These are phyloP conservation scores for Sebastes melanostomus DNA, from an alignment of 2,797 vertebrate genomes.

Conservation along the genomic window DNA sequence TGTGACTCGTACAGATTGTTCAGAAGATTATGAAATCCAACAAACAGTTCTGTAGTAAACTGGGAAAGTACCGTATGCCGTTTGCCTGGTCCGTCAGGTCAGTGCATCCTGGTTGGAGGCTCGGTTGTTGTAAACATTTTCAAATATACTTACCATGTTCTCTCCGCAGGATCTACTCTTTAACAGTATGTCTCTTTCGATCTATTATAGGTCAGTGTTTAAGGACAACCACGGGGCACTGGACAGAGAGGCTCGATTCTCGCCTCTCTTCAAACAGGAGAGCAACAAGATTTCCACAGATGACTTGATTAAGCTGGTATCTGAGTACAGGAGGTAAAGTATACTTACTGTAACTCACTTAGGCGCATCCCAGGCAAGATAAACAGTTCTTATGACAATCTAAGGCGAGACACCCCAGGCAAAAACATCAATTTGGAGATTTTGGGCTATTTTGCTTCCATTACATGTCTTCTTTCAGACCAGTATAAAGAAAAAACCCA, in stretches of 20 bases:
- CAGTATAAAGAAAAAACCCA: fast-evolving
- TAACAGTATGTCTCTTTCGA: background rate
- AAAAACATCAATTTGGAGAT: too few species aligned
- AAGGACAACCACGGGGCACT: slow-evolving; percentile 95
- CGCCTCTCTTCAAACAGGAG: slow-evolving; percentile 96
- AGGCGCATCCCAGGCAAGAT: background rate
- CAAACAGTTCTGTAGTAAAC: slow-evolving; percentile 94
- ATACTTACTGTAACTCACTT: background rate
- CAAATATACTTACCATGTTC: background rate
- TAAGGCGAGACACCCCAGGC: background rate
- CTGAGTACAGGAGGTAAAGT: slow-evolving; percentile 91
- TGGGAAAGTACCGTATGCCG: slow-evolving; percentile 97
- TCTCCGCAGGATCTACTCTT: background rate
- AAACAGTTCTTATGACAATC: background rate
- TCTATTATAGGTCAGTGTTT: slow-evolving; percentile 88
- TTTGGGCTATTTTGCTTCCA: too few species aligned
- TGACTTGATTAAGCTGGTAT: slow-evolving; percentile 92
- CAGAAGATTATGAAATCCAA: slow-evolving; percentile 97
- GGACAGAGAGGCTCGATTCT: slow-evolving; percentile 96
- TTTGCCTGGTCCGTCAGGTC: slow-evolving; percentile 98
- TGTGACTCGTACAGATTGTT: slow-evolving; percentile 82
- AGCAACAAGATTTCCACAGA: slow-evolving; percentile 96
- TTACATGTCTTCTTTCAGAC: too few species aligned
- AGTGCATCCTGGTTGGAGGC: slow-evolving; percentile 41
- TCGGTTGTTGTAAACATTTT: background rate